Percentiles rank a stretch among this genome's conserved stretches.
Evolutionary conservation across 2,888 invertebrate species (phyloP).

Genomic region (Steromphala cineraria): DNA sequence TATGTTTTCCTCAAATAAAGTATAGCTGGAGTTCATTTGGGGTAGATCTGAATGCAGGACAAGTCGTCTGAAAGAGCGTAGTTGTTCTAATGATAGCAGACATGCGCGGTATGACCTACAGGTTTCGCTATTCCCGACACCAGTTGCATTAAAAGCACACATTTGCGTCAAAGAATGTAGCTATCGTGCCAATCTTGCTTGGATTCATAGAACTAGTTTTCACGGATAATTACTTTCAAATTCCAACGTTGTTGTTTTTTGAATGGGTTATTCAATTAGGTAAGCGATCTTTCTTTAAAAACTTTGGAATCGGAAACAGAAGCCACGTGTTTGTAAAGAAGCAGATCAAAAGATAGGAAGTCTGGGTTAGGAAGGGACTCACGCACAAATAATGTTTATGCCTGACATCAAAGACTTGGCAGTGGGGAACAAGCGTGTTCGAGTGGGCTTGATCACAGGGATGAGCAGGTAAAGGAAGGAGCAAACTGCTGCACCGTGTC

Average conservation of each 20-base stretch:
- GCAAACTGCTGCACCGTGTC: too few species aligned
- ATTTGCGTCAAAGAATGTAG: neutral
- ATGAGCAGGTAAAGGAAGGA: neutral
- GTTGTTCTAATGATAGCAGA: too few species aligned
- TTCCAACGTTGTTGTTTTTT: neutral
- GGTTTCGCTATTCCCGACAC: neutral
- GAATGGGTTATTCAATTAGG: neutral
- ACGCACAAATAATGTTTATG: neutral
- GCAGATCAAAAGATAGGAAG: neutral
- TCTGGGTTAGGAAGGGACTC: neutral
- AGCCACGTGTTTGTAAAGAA: neutral
- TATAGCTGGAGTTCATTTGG: too few species aligned
- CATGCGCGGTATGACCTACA: too few species aligned
- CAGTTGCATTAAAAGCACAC: neutral
- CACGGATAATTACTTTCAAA: neutral
- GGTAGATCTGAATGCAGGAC: too few species aligned
- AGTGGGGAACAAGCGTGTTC: neutral
- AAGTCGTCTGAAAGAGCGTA: too few species aligned
- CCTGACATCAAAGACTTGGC: neutral
- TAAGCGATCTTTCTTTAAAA: neutral
- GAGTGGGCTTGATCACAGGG: neutral
- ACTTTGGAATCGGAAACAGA: neutral
- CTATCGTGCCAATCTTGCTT: neutral
- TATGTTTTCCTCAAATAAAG: too few species aligned
- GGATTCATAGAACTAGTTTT: neutral